These are phyloP conservation scores for Kryptopterus vitreolus DNA, from an alignment of 2,797 vertebrate genomes.

Conservation along the genomic window DNA sequence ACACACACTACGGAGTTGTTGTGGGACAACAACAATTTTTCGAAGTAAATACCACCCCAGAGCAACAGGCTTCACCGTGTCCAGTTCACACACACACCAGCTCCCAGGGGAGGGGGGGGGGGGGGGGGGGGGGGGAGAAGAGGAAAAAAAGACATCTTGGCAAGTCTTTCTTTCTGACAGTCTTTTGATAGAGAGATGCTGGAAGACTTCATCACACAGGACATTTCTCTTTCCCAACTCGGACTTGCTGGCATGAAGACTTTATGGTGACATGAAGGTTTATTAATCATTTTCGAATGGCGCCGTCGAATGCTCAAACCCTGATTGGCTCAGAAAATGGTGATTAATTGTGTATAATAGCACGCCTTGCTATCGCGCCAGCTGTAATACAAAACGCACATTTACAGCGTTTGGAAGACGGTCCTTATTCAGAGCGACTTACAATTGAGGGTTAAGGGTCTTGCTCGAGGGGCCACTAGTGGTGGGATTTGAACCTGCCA, in stretches of 20 bases:
- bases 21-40: not conserved
- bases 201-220: constrained; percentile 21
- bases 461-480: too few relatives aligned
- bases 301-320: not conserved
- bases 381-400: too few relatives aligned
- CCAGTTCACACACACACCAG: constrained; percentile 1
- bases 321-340: not conserved
- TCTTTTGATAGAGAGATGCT: constrained; percentile 24
- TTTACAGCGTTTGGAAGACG: too few relatives aligned
- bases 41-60: not conserved
- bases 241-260: not conserved
- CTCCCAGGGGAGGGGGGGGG: too few relatives aligned
- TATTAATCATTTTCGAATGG: not conserved
- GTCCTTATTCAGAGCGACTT: not conserved
- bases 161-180: constrained; percentile 23
- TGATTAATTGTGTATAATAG: not conserved
- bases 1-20: constrained; percentile 20
- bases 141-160: constrained; percentile 6
- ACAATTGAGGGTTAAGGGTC: too few relatives aligned
- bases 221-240: not conserved
- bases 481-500: too few relatives aligned
- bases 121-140: too few relatives aligned
- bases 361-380: too few relatives aligned
- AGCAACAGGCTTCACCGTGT: not conserved
- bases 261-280: too few relatives aligned